Conservation (phyloP, 1,140 invertebrate genomes). For the Trichogramma pretiosum region DNA sequence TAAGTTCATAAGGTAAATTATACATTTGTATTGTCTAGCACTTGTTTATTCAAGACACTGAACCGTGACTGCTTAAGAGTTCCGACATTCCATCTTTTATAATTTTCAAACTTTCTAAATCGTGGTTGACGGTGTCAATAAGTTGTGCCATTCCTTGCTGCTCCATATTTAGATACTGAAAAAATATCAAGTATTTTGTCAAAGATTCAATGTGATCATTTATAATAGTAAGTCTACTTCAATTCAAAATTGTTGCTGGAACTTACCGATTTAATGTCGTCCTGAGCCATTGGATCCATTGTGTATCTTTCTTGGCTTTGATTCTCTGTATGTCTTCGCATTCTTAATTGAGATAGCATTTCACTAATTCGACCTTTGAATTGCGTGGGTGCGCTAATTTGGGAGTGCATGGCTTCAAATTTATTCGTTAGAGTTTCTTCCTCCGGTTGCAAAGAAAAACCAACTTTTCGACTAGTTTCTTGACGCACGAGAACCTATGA, state of each 20-base stretch:
- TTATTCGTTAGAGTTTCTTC: conserved; percentile 79
- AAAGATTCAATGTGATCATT: no score
- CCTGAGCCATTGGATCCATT: conserved; percentile 54
- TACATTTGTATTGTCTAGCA: not conserved
- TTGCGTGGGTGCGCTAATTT: conserved; percentile 83
- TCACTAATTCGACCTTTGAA: conserved; percentile 88
- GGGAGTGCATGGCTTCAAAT: conserved; percentile 74
- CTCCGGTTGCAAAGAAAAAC: conserved; percentile 74
- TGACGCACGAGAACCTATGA: conserved; percentile 73
- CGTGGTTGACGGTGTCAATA: conserved; percentile 68
- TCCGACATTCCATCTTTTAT: conserved; percentile 68
- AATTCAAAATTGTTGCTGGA: no score
- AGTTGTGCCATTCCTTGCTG: conserved; percentile 77
- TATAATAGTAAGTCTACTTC: no score
- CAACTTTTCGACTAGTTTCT: conserved; percentile 77
- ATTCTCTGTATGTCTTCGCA: conserved; percentile 57
- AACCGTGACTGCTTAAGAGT: conserved; percentile 30
- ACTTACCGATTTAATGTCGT: conserved; percentile 56
- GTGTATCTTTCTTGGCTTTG: conserved; percentile 48
- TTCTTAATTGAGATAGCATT: conserved; percentile 75
- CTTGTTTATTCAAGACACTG: conserved; percentile 25
- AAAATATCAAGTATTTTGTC: no score
- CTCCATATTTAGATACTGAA: conserved; percentile 68
- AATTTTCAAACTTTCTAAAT: conserved; percentile 67
- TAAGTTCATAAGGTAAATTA: conserved; percentile 1